Conservation (phyloP, 2,113 vertebrate species). For the Silurus asotus region DNA sequence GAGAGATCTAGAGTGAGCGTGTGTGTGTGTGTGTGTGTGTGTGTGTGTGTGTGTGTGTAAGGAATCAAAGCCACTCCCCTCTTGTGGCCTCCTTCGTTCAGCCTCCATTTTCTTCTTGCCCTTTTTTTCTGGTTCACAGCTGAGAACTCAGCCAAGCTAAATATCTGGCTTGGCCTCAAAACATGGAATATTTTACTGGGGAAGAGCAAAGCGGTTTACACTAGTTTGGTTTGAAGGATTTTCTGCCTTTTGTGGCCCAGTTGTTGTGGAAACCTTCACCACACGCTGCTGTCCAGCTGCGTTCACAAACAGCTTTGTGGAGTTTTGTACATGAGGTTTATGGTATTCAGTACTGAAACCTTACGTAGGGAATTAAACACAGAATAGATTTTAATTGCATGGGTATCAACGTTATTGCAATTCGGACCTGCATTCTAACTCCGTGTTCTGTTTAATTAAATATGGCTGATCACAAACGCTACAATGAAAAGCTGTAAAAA, state of each 20-base stretch:
- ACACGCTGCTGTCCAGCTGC: background rate
- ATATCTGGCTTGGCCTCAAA: conserved; percentile 63
- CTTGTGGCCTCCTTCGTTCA: conserved; percentile 40
- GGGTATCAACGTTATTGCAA: background rate
- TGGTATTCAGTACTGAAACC: background rate
- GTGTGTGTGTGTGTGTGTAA: background rate
- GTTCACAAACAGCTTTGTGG: background rate
- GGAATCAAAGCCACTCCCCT: conserved; percentile 39
- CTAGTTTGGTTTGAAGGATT: conserved; percentile 58
- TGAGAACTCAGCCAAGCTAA: conserved; percentile 62
- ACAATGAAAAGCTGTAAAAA: background rate
- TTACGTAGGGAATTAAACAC: background rate
- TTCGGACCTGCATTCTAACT: background rate
- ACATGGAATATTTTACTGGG: conserved; percentile 54
- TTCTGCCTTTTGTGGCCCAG: conserved; percentile 54
- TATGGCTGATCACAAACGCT: background rate
- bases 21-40: conserved; percentile 9
- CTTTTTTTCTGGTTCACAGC: conserved; percentile 38
- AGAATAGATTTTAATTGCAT: background rate
- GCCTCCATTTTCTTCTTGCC: conserved; percentile 43
- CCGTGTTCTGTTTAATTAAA: background rate
- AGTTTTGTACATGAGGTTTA: background rate
- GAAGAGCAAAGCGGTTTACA: conserved; percentile 57
- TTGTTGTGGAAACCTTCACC: background rate
- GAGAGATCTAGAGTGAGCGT: background rate